Conservation (phyloP, 2,113 vertebrate genomes). For the Lophotis ruficrista region DNA sequence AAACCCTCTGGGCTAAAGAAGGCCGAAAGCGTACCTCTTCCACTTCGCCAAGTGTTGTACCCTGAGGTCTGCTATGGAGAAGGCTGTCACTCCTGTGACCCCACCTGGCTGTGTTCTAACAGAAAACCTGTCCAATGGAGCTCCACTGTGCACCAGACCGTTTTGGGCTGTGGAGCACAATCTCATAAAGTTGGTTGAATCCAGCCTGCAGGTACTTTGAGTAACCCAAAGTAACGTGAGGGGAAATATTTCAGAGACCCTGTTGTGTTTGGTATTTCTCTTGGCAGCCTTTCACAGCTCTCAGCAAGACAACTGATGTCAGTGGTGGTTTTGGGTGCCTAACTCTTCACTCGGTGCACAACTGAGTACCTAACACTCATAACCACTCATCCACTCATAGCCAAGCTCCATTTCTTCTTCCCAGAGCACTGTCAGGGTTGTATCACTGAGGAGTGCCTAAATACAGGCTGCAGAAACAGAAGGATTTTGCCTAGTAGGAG, state of each 20-base stretch:
- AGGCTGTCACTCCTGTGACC: neutral
- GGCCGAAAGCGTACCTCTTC: neutral
- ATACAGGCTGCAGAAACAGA: neutral
- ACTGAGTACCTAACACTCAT: neutral
- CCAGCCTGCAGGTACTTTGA: neutral
- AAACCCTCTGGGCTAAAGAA: neutral
- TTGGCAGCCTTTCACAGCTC: neutral
- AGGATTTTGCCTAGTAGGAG: slow-evolving; percentile 8
- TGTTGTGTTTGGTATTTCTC: neutral
- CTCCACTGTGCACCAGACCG: rapidly evolving
- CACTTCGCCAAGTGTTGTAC: neutral
- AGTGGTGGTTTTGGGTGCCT: neutral
- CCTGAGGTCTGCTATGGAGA: neutral
- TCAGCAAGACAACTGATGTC: neutral
- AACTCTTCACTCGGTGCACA: neutral
- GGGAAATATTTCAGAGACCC: neutral
- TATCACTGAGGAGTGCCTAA: neutral
- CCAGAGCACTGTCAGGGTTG: neutral
- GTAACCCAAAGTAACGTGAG: neutral
- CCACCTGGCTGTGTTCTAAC: neutral
- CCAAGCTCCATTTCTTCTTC: neutral
- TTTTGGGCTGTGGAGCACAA: neutral
- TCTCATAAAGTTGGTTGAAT: neutral
- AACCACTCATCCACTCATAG: neutral
- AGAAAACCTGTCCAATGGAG: neutral